phyloP scores from a whole-genome alignment of 2,888 invertebrate genomes.

The Tholera decimalis region DNA sequence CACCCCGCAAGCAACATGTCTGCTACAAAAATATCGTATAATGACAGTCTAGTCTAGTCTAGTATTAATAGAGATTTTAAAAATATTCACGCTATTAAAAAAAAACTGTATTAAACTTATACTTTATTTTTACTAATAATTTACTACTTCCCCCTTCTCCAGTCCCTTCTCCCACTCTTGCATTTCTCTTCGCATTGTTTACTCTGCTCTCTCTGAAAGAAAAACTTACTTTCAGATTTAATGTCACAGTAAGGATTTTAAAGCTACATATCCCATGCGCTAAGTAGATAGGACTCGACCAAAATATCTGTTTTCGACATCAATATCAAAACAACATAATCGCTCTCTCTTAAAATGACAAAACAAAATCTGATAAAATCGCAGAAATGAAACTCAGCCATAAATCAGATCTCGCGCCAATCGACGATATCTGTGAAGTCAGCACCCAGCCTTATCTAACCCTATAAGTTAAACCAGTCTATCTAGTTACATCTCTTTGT shows the following conservation, averaged over 20 bases:
- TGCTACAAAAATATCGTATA: too few relatives aligned
- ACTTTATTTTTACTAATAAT: too few relatives aligned
- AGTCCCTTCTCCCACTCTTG: too few relatives aligned
- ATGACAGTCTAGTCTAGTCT: too few relatives aligned
- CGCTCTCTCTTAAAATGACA: constrained; percentile 11
- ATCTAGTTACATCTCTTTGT: constrained; percentile 71
- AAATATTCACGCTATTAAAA: too few relatives aligned
- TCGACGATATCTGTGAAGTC: constrained; percentile 38
- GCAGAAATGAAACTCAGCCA: constrained; percentile 30
- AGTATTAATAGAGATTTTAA: too few relatives aligned
- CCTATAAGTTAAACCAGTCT: constrained; percentile 56
- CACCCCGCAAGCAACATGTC: too few relatives aligned
- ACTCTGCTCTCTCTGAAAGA: neutral
- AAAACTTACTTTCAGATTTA: neutral
- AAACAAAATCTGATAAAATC: constrained; percentile 50
- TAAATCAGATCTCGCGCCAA: constrained; percentile 52
- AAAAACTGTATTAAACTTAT: too few relatives aligned
- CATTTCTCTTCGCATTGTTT: neutral
- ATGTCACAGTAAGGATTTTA: neutral
- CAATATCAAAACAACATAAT: constrained; percentile 22
- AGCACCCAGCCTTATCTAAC: constrained; percentile 62
- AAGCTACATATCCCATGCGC: neutral
- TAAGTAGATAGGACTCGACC: neutral
- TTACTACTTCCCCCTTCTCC: too few relatives aligned
- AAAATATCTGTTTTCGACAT: neutral